phyloP scores from a whole-genome alignment of 2,888 invertebrate genomes.

The Netelia melanura region DNA sequence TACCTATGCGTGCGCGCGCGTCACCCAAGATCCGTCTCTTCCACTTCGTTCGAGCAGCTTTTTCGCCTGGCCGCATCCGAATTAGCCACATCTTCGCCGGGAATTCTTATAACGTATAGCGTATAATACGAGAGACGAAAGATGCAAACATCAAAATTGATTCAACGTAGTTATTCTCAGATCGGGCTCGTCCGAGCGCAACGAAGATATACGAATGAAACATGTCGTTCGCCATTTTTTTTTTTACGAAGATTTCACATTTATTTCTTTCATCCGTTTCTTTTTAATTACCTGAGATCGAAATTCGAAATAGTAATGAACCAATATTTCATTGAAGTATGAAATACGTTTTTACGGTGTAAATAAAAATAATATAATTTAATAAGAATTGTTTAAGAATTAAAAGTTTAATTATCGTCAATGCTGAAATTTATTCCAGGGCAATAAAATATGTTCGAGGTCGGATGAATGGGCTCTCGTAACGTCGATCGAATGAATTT shows the following conservation, averaged over 20 bases:
- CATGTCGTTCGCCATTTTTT: conserved; percentile 34
- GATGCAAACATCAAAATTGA: conserved; percentile 52
- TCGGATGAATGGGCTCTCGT: too few relatives aligned
- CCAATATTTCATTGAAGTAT: too few relatives aligned
- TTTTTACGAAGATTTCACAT: conserved; percentile 34
- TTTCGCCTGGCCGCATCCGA: conserved; percentile 80
- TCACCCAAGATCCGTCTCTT: conserved; percentile 77
- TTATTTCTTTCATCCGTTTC: neutral
- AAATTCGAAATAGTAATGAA: too few relatives aligned
- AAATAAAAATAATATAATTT: too few relatives aligned
- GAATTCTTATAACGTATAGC: conserved; percentile 22
- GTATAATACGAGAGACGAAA: conserved; percentile 21
- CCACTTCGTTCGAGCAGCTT: conserved; percentile 82
- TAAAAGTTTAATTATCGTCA: too few relatives aligned
- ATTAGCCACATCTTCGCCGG: conserved; percentile 73
- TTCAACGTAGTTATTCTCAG: conserved; percentile 42
- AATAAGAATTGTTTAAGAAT: too few relatives aligned
- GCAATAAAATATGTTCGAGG: too few relatives aligned
- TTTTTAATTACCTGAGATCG: neutral
- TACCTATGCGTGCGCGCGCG: conserved; percentile 8
- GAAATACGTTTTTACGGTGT: too few relatives aligned
- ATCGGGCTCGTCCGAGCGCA: conserved; percentile 28
- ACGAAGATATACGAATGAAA: conserved; percentile 40
- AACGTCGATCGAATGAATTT: too few relatives aligned
- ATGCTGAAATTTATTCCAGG: too few relatives aligned